These are phyloP conservation scores for Ceyx cyanopectus DNA, from an alignment of 2,113 vertebrate genomes.

Conservation along the genomic window DNA sequence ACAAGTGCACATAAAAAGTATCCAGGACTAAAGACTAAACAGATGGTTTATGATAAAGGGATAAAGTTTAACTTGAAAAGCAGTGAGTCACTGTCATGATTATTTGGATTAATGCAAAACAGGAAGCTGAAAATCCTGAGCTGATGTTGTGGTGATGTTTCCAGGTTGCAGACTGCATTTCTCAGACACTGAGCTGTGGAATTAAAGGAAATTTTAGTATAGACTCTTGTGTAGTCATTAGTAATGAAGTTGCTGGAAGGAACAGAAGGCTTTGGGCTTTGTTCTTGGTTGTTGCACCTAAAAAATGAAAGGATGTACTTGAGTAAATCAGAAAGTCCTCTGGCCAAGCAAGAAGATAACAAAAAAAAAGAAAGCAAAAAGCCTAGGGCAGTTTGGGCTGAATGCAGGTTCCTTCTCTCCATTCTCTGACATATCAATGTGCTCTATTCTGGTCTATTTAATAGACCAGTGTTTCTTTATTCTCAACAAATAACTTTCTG, in stretches of 20 bases:
- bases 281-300: background rate
- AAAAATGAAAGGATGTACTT: background rate
- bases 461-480: background rate
- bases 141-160: background rate
- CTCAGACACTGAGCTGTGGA: background rate
- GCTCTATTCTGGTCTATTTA: background rate
- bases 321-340: background rate
- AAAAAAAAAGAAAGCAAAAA: background rate
- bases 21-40: background rate
- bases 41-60: background rate
- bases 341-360: background rate
- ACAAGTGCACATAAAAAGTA: background rate
- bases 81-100: background rate
- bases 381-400: background rate
- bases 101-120: conserved; percentile 6
- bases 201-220: background rate
- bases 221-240: background rate
- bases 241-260: background rate
- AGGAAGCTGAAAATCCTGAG: background rate
- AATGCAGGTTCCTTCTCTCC: background rate
- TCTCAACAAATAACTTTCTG: background rate
- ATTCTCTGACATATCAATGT: background rate
- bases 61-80: conserved; percentile 19
- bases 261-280: background rate
- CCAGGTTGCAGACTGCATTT: background rate